Evolutionary conservation across 1,140 invertebrate species (phyloP).

Genomic region (Lineus longissimus): DNA sequence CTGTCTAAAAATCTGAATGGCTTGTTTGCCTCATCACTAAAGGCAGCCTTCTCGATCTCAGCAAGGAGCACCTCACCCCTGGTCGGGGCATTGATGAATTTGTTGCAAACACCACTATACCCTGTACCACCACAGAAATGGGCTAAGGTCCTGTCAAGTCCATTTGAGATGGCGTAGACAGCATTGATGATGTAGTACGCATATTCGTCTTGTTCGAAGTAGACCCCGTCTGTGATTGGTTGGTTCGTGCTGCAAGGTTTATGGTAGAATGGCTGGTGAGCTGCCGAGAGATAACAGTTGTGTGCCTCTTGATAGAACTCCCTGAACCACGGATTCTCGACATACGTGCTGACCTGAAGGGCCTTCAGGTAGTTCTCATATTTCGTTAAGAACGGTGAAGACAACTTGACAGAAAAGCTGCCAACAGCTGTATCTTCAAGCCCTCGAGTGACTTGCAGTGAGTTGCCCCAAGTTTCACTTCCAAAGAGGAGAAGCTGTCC

Average conservation of each 20-base stretch:
- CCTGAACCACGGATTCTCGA: conserved; percentile 44
- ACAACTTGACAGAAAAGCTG: conserved; percentile 27
- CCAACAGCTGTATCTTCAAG: conserved; percentile 29
- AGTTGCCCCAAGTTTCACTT: conserved; percentile 41
- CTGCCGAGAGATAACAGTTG: conserved; percentile 34
- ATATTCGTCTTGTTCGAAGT: conserved; percentile 35
- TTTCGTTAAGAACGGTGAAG: conserved; percentile 17
- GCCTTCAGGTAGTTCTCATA: conserved; percentile 28
- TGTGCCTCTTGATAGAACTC: conserved; percentile 40
- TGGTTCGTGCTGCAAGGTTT: conserved; percentile 19
- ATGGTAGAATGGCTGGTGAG: conserved; percentile 25
- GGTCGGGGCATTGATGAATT: conserved; percentile 29
- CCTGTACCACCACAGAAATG: conserved; percentile 32
- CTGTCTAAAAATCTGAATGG: conserved; percentile 28
- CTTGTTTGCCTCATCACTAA: conserved; percentile 25
- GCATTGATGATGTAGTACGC: conserved; percentile 33
- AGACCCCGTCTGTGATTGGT: conserved; percentile 20
- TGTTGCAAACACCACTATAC: conserved; percentile 34
- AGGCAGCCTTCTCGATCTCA: conserved; percentile 30
- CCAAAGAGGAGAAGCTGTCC: conserved; percentile 31
- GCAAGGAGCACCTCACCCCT: conserved; percentile 30
- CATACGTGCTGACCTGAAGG: conserved; percentile 35
- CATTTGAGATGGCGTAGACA: conserved; percentile 34
- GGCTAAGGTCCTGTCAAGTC: conserved; percentile 32
- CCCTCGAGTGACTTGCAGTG: conserved; percentile 18